phyloP scores from a whole-genome alignment of 30 jellyfish, hydroid and myxozoan genomes.

The Rhopilema esculentum region DNA sequence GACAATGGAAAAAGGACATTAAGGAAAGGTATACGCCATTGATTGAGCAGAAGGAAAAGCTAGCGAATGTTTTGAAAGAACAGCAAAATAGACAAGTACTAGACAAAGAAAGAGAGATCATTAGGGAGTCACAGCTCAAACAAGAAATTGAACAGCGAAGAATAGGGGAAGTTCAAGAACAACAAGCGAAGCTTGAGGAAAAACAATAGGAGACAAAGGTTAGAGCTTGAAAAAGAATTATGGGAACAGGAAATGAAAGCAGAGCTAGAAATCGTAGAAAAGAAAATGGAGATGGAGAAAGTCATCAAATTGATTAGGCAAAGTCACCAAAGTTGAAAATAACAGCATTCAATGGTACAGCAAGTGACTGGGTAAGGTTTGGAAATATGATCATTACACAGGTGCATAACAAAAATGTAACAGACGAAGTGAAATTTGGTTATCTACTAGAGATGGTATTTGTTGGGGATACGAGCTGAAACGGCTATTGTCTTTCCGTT shows the following conservation, averaged over 20 bases:
- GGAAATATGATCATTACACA: constrained; percentile 57
- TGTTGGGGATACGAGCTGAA: too few species aligned
- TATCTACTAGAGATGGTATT: constrained; percentile 50
- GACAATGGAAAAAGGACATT: constrained; percentile 57
- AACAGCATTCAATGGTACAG: constrained; percentile 63
- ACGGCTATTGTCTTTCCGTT: too few species aligned
- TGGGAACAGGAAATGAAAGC: constrained; percentile 65
- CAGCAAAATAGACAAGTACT: constrained; percentile 46
- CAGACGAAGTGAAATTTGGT: constrained; percentile 59
- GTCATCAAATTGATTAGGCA: constrained; percentile 66
- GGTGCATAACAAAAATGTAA: constrained; percentile 42
- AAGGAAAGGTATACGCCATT: constrained; percentile 58
- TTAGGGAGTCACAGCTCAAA: constrained; percentile 63
- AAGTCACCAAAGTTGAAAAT: constrained; percentile 55
- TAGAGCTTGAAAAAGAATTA: constrained; percentile 38
- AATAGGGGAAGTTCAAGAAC: constrained; percentile 50
- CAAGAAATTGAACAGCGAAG: constrained; percentile 56
- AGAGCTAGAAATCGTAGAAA: constrained; percentile 69
- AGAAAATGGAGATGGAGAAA: constrained; percentile 56
- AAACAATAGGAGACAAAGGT: constrained; percentile 52
- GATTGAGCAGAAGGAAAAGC: constrained; percentile 60
- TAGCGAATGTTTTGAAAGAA: constrained; percentile 42
- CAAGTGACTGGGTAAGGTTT: constrained; percentile 60
- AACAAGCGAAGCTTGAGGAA: constrained; percentile 65
- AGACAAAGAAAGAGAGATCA: constrained; percentile 61